Evolutionary conservation across 2,113 vertebrate genomes (phyloP).

Genomic region (Thamnaconus septentrionalis): DNA sequence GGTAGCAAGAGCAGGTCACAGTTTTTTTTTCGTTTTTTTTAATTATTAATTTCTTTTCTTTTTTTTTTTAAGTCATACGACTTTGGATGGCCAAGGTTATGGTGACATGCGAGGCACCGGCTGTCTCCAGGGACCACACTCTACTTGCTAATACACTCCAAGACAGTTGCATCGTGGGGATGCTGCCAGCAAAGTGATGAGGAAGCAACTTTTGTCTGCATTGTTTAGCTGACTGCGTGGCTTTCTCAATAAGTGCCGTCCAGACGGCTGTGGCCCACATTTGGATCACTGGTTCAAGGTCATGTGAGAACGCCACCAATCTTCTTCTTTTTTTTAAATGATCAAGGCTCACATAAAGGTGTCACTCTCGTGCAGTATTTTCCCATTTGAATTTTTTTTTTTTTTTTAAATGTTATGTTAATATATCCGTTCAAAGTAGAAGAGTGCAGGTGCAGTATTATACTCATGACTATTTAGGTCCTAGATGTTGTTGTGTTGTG

Average conservation of each 20-base stretch:
- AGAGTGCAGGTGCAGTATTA: neutral
- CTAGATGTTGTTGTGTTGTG: too few species aligned
- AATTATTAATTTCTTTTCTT: constrained; percentile 1
- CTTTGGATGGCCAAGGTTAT: constrained; percentile 66
- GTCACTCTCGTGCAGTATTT: too few species aligned
- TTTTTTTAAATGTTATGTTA: neutral
- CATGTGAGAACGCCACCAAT: neutral
- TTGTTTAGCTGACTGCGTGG: constrained; percentile 54
- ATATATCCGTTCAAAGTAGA: neutral
- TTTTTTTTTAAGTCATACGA: constrained; percentile 32
- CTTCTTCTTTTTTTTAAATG: neutral
- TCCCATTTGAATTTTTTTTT: too few species aligned
- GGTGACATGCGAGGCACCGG: constrained; percentile 36
- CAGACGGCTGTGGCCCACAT: constrained; percentile 16
- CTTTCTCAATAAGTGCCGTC: constrained; percentile 32
- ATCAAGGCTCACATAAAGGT: neutral
- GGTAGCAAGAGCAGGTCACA: too few species aligned
- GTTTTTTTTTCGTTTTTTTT: too few species aligned
- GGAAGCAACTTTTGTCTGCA: constrained; percentile 55
- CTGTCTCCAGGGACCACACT: constrained; percentile 52
- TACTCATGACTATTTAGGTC: neutral
- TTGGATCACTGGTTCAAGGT: constrained; percentile 39
- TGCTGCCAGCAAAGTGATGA: constrained; percentile 59
- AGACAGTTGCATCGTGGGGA: constrained; percentile 51
- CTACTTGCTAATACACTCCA: constrained; percentile 53